Conservation (phyloP, 1,140 invertebrate species). For the Bicyclus anynana region DNA sequence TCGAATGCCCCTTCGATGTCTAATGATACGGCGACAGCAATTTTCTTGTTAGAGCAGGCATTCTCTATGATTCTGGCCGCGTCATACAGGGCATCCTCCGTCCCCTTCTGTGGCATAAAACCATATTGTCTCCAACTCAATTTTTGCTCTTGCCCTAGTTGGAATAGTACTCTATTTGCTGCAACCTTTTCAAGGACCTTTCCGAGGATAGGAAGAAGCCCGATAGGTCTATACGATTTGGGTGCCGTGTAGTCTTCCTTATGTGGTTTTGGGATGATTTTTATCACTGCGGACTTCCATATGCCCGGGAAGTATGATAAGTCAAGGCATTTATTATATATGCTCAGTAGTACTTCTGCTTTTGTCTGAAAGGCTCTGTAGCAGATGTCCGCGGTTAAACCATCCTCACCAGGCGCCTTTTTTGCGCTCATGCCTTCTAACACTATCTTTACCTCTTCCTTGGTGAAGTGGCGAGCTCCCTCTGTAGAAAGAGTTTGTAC, state of each 20-base stretch:
- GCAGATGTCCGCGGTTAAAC: slow-evolving; percentile 6
- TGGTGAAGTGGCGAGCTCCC: neutral
- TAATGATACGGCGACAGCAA: too few species aligned
- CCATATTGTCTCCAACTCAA: neutral
- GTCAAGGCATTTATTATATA: neutral
- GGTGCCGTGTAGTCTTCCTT: neutral
- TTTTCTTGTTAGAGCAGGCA: too few species aligned
- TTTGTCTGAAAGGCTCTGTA: neutral
- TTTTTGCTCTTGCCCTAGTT: neutral
- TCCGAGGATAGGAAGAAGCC: slow-evolving; percentile 6
- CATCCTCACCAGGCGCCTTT: slow-evolving; percentile 5
- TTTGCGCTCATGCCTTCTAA: neutral
- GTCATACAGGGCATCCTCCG: too few species aligned
- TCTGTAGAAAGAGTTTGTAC: neutral
- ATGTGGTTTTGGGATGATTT: slow-evolving; percentile 5
- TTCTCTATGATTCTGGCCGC: too few species aligned
- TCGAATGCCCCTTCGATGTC: too few species aligned
- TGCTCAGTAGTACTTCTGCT: neutral
- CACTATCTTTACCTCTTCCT: neutral
- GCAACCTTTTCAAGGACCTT: slow-evolving; percentile 8
- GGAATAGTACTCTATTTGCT: neutral
- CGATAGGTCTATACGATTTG: slow-evolving; percentile 9
- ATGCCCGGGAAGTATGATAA: neutral
- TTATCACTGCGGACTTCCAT: neutral
- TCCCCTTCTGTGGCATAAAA: too few species aligned